Percentiles rank a stretch among this genome's conserved stretches.
Evolutionary conservation across 2,113 vertebrate genomes (phyloP).

Genomic region (Aspiorhynchus laticeps): DNA sequence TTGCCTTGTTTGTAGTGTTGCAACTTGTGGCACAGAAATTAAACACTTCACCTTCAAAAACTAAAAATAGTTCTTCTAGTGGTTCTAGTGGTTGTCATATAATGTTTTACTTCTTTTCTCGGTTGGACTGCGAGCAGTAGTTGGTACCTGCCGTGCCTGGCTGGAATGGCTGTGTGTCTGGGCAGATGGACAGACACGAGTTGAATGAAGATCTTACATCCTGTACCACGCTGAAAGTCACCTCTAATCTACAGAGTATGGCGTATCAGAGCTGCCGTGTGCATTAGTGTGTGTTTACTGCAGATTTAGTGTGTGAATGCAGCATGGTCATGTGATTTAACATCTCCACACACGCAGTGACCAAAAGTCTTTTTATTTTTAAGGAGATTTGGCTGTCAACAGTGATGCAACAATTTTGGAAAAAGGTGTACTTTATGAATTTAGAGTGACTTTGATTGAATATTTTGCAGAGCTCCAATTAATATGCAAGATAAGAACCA

Average conservation of each 20-base stretch:
- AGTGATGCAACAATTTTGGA: background rate
- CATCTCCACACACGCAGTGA: no score
- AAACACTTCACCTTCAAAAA: background rate
- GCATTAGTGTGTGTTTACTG: background rate
- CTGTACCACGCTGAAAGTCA: conserved; percentile 74
- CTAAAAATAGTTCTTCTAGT: background rate
- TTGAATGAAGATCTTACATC: conserved; percentile 67
- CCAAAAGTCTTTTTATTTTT: background rate
- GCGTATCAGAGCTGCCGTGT: background rate
- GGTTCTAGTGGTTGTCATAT: background rate
- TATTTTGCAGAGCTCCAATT: background rate
- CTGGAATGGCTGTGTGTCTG: background rate
- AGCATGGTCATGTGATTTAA: background rate
- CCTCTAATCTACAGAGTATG: conserved; percentile 62
- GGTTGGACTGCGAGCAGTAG: background rate
- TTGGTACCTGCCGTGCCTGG: background rate
- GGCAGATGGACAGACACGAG: conserved; percentile 71
- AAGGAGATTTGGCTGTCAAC: background rate
- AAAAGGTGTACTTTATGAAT: background rate
- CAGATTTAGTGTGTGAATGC: background rate
- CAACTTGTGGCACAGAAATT: no score
- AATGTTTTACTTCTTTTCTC: background rate
- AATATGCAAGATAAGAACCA: background rate
- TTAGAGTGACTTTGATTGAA: background rate
- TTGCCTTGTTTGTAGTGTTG: no score